Base-by-base conservation (phyloP, 1,140 invertebrate species). In the Meloidogyne hapla region DNA sequence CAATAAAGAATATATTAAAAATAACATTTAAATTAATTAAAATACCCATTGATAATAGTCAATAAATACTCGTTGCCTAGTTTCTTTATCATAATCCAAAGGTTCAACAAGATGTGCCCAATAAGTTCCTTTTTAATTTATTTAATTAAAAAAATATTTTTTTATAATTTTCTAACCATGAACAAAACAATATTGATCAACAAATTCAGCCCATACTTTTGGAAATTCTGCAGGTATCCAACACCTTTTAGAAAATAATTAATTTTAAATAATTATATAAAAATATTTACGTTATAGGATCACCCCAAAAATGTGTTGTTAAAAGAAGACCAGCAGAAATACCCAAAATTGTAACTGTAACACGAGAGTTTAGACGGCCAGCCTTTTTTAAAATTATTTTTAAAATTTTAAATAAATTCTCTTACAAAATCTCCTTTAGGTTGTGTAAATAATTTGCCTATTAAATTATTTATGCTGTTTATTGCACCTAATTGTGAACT, bases 101-200 rank as follows among this genome's bases (percentile, higher is more conserved):
- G 82, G 78, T 6, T 85, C 75, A 13, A 84, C 75, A 3, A 87
- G 69, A 56, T 79, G 48, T 25, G 85, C 75, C 75, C 83, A 86
- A 67, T 86, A 87, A 8, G 85, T 86, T 42, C 83, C 80, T 45
- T 83, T 77, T 45, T 33, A 33, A 33, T 33, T 18, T 48, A n/a
- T 56, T 56, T n/a, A 56, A 48, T 18, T 48, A 18, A 48, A 48
- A 56, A 25, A 45, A 1, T 18, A n/a, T n/a, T n/a, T n/a, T n/a
- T 69, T 25, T 18, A 70, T 25, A 10, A 63, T 18, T 12, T 64
- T 1, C 5, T 25, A 56, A 73, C 71, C 77, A 45, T 84, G 84
- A n/a, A 87, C 84, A 77, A 85, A 86, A 64, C 85, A 86, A 66
- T 83, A 86, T 65, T 86, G 83, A 76, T 87, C 83, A n/a, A 85